Conservation (phyloP, 2,888 invertebrate genomes). For the Crepidodera aurea region DNA sequence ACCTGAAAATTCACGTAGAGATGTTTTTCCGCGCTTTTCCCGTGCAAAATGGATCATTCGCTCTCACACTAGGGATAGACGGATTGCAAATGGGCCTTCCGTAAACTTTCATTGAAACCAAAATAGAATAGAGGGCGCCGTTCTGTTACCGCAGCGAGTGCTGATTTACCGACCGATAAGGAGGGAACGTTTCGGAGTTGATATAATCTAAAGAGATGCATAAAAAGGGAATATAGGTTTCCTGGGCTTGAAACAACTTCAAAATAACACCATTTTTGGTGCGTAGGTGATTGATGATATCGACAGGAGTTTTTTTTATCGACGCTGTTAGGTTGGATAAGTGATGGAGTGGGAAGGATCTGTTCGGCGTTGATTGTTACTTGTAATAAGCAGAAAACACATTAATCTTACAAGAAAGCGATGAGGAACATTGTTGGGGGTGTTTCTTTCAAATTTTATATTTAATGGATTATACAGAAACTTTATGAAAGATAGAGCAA, state of each 20-base stretch:
- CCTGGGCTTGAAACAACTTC: conserved; percentile 19
- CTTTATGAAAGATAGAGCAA: too few species aligned
- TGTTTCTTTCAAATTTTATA: too few species aligned
- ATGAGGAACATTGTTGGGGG: too few species aligned
- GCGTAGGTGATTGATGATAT: conserved; percentile 28
- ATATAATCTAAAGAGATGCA: conserved; percentile 13
- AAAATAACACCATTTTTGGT: conserved; percentile 25
- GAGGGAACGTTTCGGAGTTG: conserved; percentile 1
- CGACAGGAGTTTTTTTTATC: conserved; percentile 20
- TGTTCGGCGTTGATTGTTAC: conserved; percentile 17
- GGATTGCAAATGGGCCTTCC: neutral
- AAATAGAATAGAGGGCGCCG: neutral
- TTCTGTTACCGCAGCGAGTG: neutral
- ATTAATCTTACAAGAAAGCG: conserved; percentile 25
- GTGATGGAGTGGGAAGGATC: conserved; percentile 21
- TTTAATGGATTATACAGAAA: too few species aligned
- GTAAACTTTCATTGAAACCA: neutral
- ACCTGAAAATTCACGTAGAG: neutral
- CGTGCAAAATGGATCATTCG: neutral
- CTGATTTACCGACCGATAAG: conserved; percentile 7
- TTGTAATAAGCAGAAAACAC: conserved; percentile 21
- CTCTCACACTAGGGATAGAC: neutral
- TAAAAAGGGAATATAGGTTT: conserved; percentile 19
- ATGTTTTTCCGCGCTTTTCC: neutral
- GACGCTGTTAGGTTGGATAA: conserved; percentile 21